Evolutionary conservation across 2,797 vertebrate genomes (phyloP).

Genomic region (Eidolon dupreanum): DNA sequence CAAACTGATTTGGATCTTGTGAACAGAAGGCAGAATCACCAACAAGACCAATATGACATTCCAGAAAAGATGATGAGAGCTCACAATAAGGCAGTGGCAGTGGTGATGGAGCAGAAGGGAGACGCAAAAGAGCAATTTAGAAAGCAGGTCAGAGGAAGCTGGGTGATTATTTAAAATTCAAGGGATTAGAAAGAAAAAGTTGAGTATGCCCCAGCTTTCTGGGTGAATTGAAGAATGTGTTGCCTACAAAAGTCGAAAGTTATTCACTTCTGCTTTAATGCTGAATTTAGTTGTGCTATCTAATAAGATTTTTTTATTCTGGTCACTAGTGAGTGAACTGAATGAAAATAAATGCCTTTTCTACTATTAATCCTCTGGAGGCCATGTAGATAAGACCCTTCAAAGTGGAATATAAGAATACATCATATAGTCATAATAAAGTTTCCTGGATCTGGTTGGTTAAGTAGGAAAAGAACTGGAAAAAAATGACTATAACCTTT

Average conservation of each 20-base stretch:
- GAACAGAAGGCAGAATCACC: not conserved
- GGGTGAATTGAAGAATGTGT: conserved; percentile 21
- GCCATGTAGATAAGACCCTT: not conserved
- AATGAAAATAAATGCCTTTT: conserved; percentile 1
- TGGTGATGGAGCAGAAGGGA: not conserved
- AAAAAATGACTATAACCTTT: not conserved
- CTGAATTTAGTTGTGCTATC: not conserved
- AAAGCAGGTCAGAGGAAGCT: not conserved
- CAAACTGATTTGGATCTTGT: not conserved
- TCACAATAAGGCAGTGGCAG: not conserved
- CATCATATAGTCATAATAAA: not conserved
- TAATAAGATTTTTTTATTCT: not conserved
- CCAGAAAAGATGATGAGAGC: not conserved
- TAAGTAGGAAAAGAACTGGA: not conserved
- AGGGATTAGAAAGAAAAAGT: conserved; percentile 5
- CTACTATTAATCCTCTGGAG: not conserved
- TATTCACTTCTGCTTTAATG: not conserved
- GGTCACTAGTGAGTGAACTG: not conserved
- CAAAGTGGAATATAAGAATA: not conserved
- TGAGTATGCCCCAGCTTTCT: conserved; percentile 34
- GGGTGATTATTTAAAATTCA: conserved; percentile 57
- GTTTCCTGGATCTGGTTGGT: not conserved
- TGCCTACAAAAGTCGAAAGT: conserved; percentile 35
- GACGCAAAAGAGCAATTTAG: conserved; percentile 22
- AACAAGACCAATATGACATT: not conserved